A percentile compares a stretch with the other conserved stretches of the same genome.
phyloP scores from a whole-genome alignment of 2,113 vertebrate species.

The Charina bottae region DNA sequence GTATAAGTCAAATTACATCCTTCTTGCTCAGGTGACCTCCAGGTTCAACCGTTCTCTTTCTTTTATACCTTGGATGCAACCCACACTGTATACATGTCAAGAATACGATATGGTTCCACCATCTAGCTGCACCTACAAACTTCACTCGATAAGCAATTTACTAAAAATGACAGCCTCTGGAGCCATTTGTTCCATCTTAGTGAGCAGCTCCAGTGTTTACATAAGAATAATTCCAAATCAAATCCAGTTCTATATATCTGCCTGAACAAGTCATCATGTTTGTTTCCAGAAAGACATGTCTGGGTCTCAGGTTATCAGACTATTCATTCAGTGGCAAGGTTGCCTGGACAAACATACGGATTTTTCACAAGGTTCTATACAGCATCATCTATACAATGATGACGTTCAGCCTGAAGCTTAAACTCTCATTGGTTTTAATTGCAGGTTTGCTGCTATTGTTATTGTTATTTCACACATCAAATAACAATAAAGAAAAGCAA shows the following conservation, averaged over 20 bases:
- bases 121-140: neutral
- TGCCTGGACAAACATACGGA: neutral
- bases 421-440: neutral
- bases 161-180: neutral
- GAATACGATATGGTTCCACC: neutral
- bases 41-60: neutral
- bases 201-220: neutral
- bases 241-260: neutral
- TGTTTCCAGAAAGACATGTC: neutral
- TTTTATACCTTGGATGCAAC: neutral
- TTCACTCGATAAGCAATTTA: neutral
- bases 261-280: neutral
- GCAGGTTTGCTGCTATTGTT: neutral
- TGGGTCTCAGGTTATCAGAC: neutral
- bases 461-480: neutral
- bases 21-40: neutral
- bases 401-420: neutral
- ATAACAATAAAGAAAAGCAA: neutral
- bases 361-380: neutral
- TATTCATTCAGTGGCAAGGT: neutral
- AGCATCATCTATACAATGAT: neutral
- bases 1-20: neutral
- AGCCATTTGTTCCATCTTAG: neutral
- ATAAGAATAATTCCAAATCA: neutral
- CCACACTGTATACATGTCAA: neutral